These are phyloP conservation scores for Cheiracanthium punctorium DNA, from an alignment of 2,888 invertebrate species.

Conservation along the genomic window DNA sequence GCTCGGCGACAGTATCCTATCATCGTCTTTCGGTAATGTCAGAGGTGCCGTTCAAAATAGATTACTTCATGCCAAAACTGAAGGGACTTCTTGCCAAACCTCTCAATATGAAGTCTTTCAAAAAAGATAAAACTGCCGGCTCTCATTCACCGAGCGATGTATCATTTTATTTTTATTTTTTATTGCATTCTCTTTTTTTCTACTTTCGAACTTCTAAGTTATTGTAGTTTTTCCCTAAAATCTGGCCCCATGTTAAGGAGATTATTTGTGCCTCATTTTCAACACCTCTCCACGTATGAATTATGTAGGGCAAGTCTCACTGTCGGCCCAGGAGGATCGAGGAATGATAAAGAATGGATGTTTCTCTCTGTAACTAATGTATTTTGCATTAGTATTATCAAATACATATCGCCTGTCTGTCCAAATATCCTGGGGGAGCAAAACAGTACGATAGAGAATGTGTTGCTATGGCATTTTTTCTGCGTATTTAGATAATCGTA, in stretches of 20 bases:
- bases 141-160: background rate
- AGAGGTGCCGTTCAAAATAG: conserved; percentile 7
- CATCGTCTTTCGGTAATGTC: conserved; percentile 5
- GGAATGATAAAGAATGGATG: background rate
- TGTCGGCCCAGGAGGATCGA: too few relatives aligned
- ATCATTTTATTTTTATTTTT: background rate
- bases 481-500: too few relatives aligned
- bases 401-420: background rate
- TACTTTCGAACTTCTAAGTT: background rate
- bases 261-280: background rate
- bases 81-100: background rate
- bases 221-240: background rate
- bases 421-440: background rate
- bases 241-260: background rate
- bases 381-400: background rate
- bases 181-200: too few relatives aligned
- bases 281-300: background rate
- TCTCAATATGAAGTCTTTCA: background rate
- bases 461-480: too few relatives aligned
- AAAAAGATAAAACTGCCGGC: background rate
- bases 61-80: conserved; percentile 3
- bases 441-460: too few relatives aligned
- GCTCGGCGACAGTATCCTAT: background rate
- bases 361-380: background rate
- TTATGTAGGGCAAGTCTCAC: background rate